Evolutionary conservation across 2,797 vertebrate genomes (phyloP).

Genomic region (Melanotaenia trifasciata): DNA sequence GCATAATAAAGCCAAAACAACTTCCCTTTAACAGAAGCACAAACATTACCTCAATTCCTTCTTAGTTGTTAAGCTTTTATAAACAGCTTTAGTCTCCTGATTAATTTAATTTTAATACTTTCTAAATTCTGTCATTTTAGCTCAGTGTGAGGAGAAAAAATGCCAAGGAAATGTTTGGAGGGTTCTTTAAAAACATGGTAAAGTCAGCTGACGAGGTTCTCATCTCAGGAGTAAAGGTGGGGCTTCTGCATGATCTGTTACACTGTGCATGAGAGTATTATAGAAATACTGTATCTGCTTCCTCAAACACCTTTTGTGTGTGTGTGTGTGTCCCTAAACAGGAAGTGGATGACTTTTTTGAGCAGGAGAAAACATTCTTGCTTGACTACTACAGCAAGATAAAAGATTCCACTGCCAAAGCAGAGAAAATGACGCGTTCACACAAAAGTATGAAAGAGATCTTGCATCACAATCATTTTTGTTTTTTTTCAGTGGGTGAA

Average conservation of each 20-base stretch:
- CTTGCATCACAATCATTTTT: background rate
- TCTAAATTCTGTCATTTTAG: constrained; percentile 72
- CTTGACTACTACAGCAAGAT: constrained; percentile 95
- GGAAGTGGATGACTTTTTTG: constrained; percentile 99
- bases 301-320: constrained; percentile 2
- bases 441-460: constrained; percentile 89
- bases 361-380: constrained; percentile 97
- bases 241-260: constrained; percentile 4
- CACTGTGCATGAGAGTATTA: background rate
- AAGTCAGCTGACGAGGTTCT: constrained; percentile 97
- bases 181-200: constrained; percentile 96
- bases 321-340: constrained; percentile 64
- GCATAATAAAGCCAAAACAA: background rate
- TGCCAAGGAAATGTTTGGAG: constrained; percentile 97
- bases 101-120: constrained; percentile 4
- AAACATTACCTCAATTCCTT: background rate
- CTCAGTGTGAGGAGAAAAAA: constrained; percentile 96
- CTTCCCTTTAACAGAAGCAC: background rate
- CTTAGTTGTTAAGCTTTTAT: background rate
- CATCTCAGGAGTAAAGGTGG: constrained; percentile 95
- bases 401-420: constrained; percentile 94
- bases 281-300: background rate
- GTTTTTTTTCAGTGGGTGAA: constrained; percentile 20
- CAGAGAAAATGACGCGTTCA: constrained; percentile 96
- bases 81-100: background rate